These are phyloP conservation scores for Trissolcus basalis DNA, from an alignment of 1,140 invertebrate genomes.

Conservation along the genomic window DNA sequence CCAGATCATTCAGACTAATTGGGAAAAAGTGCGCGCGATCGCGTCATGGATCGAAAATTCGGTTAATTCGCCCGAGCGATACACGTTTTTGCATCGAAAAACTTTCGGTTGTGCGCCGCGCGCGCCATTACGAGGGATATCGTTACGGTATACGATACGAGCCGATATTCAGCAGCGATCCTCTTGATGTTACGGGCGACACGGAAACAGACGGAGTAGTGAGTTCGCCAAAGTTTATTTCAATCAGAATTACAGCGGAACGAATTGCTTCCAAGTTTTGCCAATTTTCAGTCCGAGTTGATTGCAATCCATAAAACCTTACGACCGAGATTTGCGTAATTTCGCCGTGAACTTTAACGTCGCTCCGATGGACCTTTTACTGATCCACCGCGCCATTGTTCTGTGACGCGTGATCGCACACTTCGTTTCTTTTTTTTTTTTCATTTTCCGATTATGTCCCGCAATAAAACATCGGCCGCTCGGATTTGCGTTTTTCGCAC, in stretches of 20 bases:
- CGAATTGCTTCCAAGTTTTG: constrained; percentile 50
- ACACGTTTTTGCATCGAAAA: constrained; percentile 31
- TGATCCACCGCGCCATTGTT: constrained; percentile 22
- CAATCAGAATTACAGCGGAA: constrained; percentile 47
- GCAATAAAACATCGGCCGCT: constrained; percentile 17
- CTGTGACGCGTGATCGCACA: constrained; percentile 14
- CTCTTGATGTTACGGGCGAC: constrained; percentile 33
- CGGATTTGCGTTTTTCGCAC: constrained; percentile 4
- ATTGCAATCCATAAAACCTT: constrained; percentile 51
- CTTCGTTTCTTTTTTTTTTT: constrained; percentile 22
- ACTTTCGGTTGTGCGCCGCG: constrained; percentile 4
- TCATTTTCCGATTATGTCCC: constrained; percentile 18
- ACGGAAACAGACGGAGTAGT: constrained; percentile 36
- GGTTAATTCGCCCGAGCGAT: constrained; percentile 17
- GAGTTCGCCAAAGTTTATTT: constrained; percentile 44
- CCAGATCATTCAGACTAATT: constrained; percentile 66
- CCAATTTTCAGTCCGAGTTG: constrained; percentile 44
- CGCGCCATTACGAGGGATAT: constrained; percentile 13
- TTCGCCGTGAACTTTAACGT: constrained; percentile 37
- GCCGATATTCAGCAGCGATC: constrained; percentile 21
- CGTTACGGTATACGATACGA: constrained; percentile 38
- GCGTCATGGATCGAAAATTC: constrained; percentile 24
- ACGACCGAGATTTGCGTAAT: constrained; percentile 51
- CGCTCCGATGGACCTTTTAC: constrained; percentile 25
- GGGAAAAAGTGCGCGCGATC: constrained; percentile 57